Evolutionary conservation across 2,797 vertebrate species (phyloP).

Genomic region (Protosalanx chinensis): DNA sequence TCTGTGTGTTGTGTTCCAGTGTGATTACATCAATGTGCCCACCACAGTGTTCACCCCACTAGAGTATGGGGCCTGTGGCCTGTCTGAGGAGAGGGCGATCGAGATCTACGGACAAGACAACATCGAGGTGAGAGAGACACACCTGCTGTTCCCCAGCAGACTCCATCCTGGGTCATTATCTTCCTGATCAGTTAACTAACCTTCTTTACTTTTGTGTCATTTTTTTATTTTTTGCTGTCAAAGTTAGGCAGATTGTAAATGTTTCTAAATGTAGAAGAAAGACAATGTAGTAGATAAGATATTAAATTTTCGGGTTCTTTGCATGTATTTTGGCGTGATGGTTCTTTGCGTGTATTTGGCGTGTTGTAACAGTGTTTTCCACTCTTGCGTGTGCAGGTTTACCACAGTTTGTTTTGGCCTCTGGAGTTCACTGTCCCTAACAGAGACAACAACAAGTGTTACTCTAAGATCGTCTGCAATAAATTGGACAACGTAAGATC

Average conservation of each 20-base stretch:
- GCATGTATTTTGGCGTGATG: background rate
- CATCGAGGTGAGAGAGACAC: slow-evolving; percentile 75
- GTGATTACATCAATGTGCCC: slow-evolving; percentile 91
- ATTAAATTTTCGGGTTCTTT: background rate
- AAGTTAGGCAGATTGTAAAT: too few relatives aligned
- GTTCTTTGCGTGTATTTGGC: background rate
- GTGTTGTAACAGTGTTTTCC: background rate
- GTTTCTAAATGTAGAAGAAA: too few relatives aligned
- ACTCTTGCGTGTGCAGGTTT: slow-evolving; percentile 71
- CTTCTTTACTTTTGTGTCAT: too few relatives aligned
- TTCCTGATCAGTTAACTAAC: too few relatives aligned
- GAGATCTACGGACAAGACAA: slow-evolving; percentile 80
- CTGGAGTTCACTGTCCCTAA: slow-evolving; percentile 88
- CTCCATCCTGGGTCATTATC: too few relatives aligned
- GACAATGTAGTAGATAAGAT: background rate
- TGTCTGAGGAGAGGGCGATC: slow-evolving; percentile 84
- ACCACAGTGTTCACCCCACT: slow-evolving; percentile 96
- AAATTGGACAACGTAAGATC: slow-evolving; percentile 82
- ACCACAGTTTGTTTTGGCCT: slow-evolving; percentile 92
- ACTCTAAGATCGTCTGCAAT: slow-evolving; percentile 90
- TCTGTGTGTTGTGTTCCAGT: slow-evolving; percentile 69
- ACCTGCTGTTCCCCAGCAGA: too few relatives aligned
- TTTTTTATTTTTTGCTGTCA: too few relatives aligned
- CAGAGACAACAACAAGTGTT: slow-evolving; percentile 90
- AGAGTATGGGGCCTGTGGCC: slow-evolving; percentile 92